Conservation (phyloP, 2,797 vertebrate species). For the Acanthornis magna region DNA sequence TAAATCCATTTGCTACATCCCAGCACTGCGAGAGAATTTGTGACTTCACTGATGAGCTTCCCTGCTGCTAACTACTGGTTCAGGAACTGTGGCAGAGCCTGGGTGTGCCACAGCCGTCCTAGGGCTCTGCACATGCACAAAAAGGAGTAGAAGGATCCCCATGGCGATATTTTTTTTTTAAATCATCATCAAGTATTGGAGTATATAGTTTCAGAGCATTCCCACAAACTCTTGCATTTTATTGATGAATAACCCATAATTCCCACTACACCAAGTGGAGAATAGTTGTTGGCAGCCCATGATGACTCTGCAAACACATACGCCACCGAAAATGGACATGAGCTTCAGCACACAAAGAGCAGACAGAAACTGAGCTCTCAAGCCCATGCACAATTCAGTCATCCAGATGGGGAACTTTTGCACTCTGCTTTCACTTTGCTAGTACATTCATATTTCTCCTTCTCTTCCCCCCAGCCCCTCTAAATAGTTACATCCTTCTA, state of each 20-base stretch:
- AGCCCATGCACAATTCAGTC: not conserved
- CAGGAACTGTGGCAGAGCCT: not conserved
- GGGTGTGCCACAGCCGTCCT: not conserved
- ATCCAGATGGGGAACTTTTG: not conserved
- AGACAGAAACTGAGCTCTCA: not conserved
- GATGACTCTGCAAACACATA: not conserved
- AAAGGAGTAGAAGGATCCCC: not conserved
- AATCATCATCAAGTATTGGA: not conserved
- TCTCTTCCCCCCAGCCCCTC: not conserved
- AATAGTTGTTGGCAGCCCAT: not conserved
- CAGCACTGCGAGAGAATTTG: rapidly evolving
- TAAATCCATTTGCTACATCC: not conserved
- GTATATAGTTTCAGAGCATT: not conserved
- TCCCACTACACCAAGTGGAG: not conserved
- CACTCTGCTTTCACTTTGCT: not conserved
- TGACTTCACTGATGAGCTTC: not conserved
- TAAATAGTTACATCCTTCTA: not conserved
- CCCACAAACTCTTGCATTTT: not conserved
- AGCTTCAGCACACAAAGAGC: not conserved
- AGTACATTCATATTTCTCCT: not conserved
- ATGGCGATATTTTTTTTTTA: rapidly evolving
- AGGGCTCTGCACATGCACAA: not conserved
- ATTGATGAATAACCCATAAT: not conserved
- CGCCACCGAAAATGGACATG: not conserved
- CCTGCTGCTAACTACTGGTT: not conserved